phyloP scores from a whole-genome alignment of 2,113 vertebrate species.

The Recurvirostra avosetta region DNA sequence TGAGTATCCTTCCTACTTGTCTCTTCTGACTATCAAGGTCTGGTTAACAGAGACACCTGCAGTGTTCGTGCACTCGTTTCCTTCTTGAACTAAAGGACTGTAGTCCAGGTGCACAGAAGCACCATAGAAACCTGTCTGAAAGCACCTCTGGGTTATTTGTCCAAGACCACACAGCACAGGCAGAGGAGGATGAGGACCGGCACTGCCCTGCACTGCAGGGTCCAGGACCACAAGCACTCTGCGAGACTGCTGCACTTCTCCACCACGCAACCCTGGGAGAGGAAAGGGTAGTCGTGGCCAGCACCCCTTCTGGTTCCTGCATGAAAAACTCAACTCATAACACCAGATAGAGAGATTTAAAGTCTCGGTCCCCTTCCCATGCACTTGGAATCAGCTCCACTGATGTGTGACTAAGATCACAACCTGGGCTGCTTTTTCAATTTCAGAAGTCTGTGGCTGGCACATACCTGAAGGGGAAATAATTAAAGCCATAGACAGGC shows the following conservation, averaged over 20 bases:
- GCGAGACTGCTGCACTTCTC: not conserved
- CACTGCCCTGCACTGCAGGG: not conserved
- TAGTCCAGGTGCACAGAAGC: not conserved
- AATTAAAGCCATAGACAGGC: not conserved
- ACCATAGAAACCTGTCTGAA: not conserved
- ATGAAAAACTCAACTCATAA: not conserved
- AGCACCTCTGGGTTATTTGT: not conserved
- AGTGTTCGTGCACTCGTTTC: not conserved
- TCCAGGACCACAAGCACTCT: rapidly evolving
- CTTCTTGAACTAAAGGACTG: not conserved
- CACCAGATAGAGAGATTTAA: not conserved
- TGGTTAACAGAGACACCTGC: not conserved
- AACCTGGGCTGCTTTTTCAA: not conserved
- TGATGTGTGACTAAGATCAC: not conserved
- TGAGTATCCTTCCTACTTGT: not conserved
- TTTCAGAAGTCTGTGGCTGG: not conserved
- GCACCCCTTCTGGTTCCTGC: not conserved
- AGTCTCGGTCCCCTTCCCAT: not conserved
- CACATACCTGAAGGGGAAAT: not conserved
- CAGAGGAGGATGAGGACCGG: not conserved
- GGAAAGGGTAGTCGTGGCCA: not conserved
- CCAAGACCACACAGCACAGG: not conserved
- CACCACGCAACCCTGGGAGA: not conserved
- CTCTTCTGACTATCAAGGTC: not conserved
- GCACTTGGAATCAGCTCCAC: not conserved